Conservation (phyloP, 2,888 invertebrate genomes). For the Girardia tigrina region DNA sequence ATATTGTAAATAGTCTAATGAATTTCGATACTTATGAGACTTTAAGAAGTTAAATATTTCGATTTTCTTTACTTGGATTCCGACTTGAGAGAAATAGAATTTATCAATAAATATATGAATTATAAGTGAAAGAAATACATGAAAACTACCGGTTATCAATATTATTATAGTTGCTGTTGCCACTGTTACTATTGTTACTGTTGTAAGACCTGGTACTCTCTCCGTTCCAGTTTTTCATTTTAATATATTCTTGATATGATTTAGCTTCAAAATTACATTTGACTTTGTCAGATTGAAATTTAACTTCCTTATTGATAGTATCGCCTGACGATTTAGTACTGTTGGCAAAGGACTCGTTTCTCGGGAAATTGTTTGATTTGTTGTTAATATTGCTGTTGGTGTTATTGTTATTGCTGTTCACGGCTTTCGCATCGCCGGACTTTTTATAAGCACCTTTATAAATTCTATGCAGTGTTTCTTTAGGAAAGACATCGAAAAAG, state of each 20-base stretch:
- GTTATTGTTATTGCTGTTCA: too few relatives aligned
- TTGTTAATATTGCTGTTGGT: background rate
- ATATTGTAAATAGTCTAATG: too few relatives aligned
- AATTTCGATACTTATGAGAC: too few relatives aligned
- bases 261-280: background rate
- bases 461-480: conserved; percentile 24
- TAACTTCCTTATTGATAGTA: background rate
- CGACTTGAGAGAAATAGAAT: too few relatives aligned
- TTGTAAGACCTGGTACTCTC: background rate
- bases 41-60: too few relatives aligned
- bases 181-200: background rate
- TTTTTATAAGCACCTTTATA: conserved; percentile 30
- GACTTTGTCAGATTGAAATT: background rate
- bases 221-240: background rate
- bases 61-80: too few relatives aligned
- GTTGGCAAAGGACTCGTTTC: background rate
- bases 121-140: too few relatives aligned
- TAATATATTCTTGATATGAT: background rate
- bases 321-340: background rate
- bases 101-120: too few relatives aligned
- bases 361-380: background rate
- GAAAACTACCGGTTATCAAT: too few relatives aligned
- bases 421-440: background rate
- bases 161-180: too few relatives aligned
- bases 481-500: conserved; percentile 10